These are phyloP conservation scores for Eudorcas thomsonii DNA, from an alignment of 2,113 vertebrate species.

Conservation along the genomic window DNA sequence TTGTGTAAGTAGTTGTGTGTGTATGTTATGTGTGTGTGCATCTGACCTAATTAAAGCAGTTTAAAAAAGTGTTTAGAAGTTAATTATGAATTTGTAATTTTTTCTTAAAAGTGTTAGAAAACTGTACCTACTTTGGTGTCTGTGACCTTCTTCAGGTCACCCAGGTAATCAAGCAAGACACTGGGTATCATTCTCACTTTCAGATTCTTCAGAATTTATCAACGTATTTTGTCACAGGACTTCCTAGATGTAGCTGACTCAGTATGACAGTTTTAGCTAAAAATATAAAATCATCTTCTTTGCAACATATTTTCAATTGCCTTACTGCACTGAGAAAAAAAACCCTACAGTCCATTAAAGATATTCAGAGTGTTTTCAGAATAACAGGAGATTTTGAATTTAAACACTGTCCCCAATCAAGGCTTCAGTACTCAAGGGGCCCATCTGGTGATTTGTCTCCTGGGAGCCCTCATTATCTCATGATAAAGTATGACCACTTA, in stretches of 20 bases:
- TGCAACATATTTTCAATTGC: not conserved
- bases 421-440: not conserved
- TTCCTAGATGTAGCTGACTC: not conserved
- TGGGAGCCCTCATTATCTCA: not conserved
- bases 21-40: not conserved
- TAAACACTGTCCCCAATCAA: not conserved
- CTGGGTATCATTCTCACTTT: not conserved
- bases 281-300: not conserved
- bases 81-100: not conserved
- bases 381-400: not conserved
- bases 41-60: not conserved
- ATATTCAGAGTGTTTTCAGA: not conserved
- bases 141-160: not conserved
- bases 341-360: not conserved
- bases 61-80: not conserved
- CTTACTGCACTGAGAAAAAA: not conserved
- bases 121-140: not conserved
- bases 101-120: not conserved
- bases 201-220: not conserved
- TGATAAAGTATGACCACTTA: not conserved
- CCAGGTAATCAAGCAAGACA: not conserved
- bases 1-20: not conserved
- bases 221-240: not conserved
- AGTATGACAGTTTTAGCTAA: not conserved
- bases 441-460: not conserved